A percentile compares a stretch with the other conserved stretches of the same genome.
Conservation (phyloP, 2,888 invertebrate species). For the Nemotelus pantherinus region DNA sequence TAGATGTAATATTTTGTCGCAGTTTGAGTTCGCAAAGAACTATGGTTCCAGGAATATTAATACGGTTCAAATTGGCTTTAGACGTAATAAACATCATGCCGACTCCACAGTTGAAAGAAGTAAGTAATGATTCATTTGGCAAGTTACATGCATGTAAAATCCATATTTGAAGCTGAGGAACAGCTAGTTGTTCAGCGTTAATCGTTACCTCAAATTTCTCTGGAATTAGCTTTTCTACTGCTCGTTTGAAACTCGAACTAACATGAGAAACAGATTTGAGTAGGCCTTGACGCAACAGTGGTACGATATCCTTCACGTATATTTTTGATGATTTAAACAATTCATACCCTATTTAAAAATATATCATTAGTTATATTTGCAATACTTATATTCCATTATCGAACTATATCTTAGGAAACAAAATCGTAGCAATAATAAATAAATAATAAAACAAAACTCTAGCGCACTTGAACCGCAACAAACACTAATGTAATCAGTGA, state of each 20-base stretch:
- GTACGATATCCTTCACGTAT: slow-evolving; percentile 81
- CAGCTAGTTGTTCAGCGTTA: slow-evolving; percentile 77
- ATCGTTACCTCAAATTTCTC: slow-evolving; percentile 71
- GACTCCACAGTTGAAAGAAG: slow-evolving; percentile 95
- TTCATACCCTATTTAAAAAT: slow-evolving; percentile 72
- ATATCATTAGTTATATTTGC: not conserved
- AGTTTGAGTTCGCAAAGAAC: slow-evolving; percentile 64
- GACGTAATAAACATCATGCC: slow-evolving; percentile 85
- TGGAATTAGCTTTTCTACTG: slow-evolving; percentile 86
- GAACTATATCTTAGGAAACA: too few relatives aligned
- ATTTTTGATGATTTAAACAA: slow-evolving; percentile 87
- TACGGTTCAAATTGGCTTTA: slow-evolving; percentile 66
- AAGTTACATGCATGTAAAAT: slow-evolving; percentile 80
- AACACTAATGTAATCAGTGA: too few relatives aligned
- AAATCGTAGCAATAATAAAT: too few relatives aligned
- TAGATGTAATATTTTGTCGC: not conserved
- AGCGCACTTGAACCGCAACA: too few relatives aligned
- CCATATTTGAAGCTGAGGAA: slow-evolving; percentile 89
- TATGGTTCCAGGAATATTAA: slow-evolving; percentile 64
- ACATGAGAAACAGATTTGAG: slow-evolving; percentile 93
- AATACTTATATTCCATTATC: too few relatives aligned
- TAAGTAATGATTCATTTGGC: slow-evolving; percentile 80
- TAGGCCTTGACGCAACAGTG: slow-evolving; percentile 74
- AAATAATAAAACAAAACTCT: too few relatives aligned
- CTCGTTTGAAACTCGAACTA: slow-evolving; percentile 90